Percentiles rank a stretch among this genome's conserved stretches.
Conservation (phyloP, 2,113 vertebrate genomes). For the Plestiodon gilberti region DNA sequence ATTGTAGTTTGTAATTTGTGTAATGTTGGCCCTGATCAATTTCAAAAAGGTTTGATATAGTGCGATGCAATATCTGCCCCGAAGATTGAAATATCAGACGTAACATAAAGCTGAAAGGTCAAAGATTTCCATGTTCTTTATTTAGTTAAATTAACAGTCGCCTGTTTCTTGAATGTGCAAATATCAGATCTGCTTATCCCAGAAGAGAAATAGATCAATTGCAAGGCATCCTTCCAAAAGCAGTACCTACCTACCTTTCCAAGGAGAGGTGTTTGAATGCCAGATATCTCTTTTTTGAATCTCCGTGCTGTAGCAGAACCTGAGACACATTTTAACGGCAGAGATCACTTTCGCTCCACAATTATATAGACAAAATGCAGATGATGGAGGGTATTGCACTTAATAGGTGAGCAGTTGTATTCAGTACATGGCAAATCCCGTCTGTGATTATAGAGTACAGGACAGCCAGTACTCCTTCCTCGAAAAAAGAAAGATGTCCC, state of each 20-base stretch:
- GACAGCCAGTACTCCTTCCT: slow-evolving; percentile 53
- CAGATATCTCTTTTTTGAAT: not conserved
- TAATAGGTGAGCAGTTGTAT: slow-evolving; percentile 47
- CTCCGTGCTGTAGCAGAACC: not conserved
- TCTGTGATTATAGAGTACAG: slow-evolving; percentile 43
- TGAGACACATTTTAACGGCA: not conserved
- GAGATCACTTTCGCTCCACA: not conserved
- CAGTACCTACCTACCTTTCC: not conserved
- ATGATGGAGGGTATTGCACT: slow-evolving; percentile 6
- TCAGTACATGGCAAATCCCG: slow-evolving; percentile 35
- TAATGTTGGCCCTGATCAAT: too few species aligned
- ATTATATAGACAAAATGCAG: not conserved
- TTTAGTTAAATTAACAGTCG: not conserved
- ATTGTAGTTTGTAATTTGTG: too few species aligned
- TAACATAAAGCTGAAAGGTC: too few species aligned
- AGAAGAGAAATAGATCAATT: not conserved
- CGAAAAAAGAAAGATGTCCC: slow-evolving; percentile 24
- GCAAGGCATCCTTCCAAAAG: not conserved
- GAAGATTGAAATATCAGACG: slow-evolving; percentile 8
- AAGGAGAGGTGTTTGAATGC: not conserved
- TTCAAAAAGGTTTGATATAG: not conserved
- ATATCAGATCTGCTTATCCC: not conserved
- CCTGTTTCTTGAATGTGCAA: not conserved
- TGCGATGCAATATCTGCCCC: slow-evolving; percentile 46
- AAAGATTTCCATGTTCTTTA: not conserved